phyloP scores from a whole-genome alignment of 2,113 vertebrate genomes.

The Tragelaphus scriptus region DNA sequence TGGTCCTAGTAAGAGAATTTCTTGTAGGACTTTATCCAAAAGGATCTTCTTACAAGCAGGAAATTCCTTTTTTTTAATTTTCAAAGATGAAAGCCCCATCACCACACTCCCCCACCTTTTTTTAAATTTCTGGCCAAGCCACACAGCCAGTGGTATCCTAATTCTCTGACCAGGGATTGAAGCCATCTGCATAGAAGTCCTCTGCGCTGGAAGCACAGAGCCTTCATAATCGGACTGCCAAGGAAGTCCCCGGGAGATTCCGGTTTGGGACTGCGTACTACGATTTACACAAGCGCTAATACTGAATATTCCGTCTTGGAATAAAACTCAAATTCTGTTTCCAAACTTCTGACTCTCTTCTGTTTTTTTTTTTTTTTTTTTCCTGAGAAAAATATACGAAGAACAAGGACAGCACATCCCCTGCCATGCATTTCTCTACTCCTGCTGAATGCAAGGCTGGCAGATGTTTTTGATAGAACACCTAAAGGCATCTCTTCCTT shows the following conservation, averaged over 20 bases:
- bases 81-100: neutral
- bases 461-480: too few relatives aligned
- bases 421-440: neutral
- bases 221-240: neutral
- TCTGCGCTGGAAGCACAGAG: neutral
- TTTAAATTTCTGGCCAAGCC: neutral
- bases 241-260: neutral
- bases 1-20: neutral
- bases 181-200: neutral
- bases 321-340: neutral
- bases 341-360: neutral
- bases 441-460: neutral
- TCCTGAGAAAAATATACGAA: neutral
- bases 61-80: neutral
- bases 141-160: neutral
- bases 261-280: too few relatives aligned
- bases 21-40: neutral
- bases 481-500: neutral
- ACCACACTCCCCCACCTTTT: neutral
- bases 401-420: neutral
- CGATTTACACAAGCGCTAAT: neutral
- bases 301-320: neutral
- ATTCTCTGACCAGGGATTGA: neutral
- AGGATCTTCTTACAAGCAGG: fast-evolving
- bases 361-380: neutral